Percentiles rank a stretch among this genome's conserved stretches.
Conservation (phyloP, 2,113 vertebrate species). For the Oreochromis aureus region DNA sequence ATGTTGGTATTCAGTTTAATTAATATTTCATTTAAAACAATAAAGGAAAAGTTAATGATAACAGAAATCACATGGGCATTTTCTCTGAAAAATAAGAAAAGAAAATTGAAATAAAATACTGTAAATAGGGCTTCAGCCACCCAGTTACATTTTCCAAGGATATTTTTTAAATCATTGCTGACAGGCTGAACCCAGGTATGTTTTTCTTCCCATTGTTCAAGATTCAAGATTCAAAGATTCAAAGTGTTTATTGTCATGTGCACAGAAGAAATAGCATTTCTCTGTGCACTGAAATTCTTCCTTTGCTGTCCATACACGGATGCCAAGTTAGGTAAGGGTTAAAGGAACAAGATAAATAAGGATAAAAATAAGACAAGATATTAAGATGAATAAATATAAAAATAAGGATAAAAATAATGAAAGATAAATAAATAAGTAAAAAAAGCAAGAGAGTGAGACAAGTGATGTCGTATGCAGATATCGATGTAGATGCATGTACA, state of each 20-base stretch:
- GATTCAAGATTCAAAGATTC: background rate
- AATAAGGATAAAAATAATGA: accelerated
- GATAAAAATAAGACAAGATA: background rate
- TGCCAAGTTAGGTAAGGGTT: background rate
- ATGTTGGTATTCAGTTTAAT: background rate
- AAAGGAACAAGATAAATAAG: background rate
- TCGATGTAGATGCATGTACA: background rate
- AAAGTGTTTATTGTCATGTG: background rate
- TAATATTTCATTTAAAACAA: background rate
- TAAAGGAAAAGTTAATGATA: background rate
- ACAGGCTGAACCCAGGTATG: background rate
- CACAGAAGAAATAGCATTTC: background rate
- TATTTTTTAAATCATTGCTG: background rate
- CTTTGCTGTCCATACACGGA: background rate
- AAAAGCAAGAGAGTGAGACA: accelerated
- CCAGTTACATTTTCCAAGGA: background rate
- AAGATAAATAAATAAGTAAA: accelerated
- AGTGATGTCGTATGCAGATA: background rate
- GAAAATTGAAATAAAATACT: accelerated
- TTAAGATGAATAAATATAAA: accelerated
- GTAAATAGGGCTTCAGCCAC: background rate
- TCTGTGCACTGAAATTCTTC: background rate
- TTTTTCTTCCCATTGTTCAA: background rate
- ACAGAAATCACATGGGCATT: accelerated
- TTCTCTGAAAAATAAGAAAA: background rate